Conservation (phyloP, 2,797 vertebrate species). For the Microctenopoma lineatum region DNA sequence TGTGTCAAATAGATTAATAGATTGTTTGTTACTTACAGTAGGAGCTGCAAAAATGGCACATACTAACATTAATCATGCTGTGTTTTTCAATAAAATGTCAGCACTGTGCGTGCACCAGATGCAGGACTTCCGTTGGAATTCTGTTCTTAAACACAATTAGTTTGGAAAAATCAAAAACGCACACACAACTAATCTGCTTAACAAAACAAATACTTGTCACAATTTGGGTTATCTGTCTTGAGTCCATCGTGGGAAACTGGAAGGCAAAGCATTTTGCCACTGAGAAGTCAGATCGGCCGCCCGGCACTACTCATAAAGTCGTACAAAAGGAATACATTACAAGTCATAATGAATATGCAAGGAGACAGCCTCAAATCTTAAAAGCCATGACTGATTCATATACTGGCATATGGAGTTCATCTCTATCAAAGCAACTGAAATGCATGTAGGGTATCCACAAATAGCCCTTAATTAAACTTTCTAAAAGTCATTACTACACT, state of each 20-base stretch:
- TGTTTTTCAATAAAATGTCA: conserved; percentile 24
- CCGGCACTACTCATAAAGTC: conserved; percentile 27
- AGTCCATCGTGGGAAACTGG: conserved; percentile 38
- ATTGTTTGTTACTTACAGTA: conserved; percentile 15
- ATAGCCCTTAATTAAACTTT: conserved; percentile 69
- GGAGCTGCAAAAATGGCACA: conserved; percentile 21
- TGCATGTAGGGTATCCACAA: conserved; percentile 49
- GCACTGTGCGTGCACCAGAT: conserved; percentile 5
- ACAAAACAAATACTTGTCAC: conserved; percentile 8
- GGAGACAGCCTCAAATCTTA: conserved; percentile 28
- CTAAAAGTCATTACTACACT: conserved; percentile 65
- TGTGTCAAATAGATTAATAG: conserved; percentile 3
- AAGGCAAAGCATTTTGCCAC: conserved; percentile 22
- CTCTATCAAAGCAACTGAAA: conserved; percentile 53
- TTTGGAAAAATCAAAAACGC: conserved; percentile 2
- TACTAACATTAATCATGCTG: conserved; percentile 13
- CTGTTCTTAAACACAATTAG: neutral
- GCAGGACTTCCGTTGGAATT: neutral
- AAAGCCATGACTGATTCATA: conserved; percentile 43
- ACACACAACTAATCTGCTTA: neutral
- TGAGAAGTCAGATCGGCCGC: conserved; percentile 19
- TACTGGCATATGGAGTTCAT: conserved; percentile 51
- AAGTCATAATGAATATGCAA: conserved; percentile 40
- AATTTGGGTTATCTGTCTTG: conserved; percentile 18
- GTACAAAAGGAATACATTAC: conserved; percentile 38